Evolutionary conservation across 2,113 vertebrate genomes (phyloP).

Genomic region (Melanostigma gelatinosum): DNA sequence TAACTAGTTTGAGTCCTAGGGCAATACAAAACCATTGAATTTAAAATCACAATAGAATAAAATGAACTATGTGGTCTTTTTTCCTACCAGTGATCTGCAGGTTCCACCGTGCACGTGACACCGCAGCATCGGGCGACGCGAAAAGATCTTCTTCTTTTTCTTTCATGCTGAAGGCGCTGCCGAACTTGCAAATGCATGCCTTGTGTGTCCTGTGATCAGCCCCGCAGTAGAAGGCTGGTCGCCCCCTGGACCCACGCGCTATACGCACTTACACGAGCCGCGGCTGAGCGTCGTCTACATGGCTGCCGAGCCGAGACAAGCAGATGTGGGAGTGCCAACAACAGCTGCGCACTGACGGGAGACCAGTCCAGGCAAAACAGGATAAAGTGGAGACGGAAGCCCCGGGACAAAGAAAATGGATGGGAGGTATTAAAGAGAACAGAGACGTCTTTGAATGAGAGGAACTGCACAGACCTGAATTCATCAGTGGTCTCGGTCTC

Average conservation of each 20-base stretch:
- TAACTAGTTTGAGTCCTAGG: background rate
- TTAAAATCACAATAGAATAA: background rate
- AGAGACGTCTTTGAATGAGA: constrained; percentile 56
- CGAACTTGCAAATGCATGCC: background rate
- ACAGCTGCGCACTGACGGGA: constrained; percentile 66
- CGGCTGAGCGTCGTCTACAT: constrained; percentile 36
- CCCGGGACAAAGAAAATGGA: constrained; percentile 54
- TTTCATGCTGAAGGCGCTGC: background rate
- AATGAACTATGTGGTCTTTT: background rate
- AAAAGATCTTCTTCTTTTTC: background rate
- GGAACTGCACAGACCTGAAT: constrained; percentile 31
- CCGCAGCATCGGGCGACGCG: constrained; percentile 28
- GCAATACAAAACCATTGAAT: background rate
- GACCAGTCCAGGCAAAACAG: constrained; percentile 29
- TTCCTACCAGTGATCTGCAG: constrained; percentile 51
- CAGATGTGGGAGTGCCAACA: constrained; percentile 70
- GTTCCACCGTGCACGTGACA: constrained; percentile 41
- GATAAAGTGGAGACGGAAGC: constrained; percentile 50
- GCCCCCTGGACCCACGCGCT: constrained; percentile 1
- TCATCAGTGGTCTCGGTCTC: constrained; percentile 65
- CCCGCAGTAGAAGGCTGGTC: constrained; percentile 20
- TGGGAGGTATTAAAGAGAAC: constrained; percentile 42
- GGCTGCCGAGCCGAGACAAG: constrained; percentile 55
- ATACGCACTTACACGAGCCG: constrained; percentile 24
- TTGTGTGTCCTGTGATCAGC: background rate